These are phyloP conservation scores for Ivindomyrus marchei DNA, from an alignment of 2,113 vertebrate genomes.

Conservation along the genomic window DNA sequence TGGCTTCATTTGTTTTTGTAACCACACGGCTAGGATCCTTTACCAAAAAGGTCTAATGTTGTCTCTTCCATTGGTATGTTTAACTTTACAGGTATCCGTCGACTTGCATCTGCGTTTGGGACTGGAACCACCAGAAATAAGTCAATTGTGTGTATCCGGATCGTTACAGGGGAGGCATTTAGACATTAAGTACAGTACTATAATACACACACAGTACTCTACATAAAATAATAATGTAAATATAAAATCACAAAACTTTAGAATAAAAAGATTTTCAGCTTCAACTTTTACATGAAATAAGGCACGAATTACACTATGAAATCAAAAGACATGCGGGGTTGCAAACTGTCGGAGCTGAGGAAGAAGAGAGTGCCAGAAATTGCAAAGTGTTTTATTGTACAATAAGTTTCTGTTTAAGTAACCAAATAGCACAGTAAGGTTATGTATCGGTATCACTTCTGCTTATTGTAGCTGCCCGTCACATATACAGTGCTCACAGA, in stretches of 20 bases:
- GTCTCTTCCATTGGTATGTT: background rate
- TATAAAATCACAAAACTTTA: too few relatives aligned
- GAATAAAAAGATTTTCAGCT: background rate
- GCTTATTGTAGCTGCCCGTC: background rate
- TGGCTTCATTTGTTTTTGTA: background rate
- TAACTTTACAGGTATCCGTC: background rate
- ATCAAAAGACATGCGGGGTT: background rate
- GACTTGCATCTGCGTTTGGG: too few relatives aligned
- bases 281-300: background rate
- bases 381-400: background rate
- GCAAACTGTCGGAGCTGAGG: background rate
- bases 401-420: background rate
- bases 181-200: background rate
- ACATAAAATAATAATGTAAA: too few relatives aligned
- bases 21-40: background rate
- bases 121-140: background rate
- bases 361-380: background rate
- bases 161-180: background rate
- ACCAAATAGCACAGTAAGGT: too few relatives aligned
- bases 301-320: background rate
- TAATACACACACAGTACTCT: too few relatives aligned
- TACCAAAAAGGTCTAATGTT: background rate
- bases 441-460: background rate
- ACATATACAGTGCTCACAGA: background rate
- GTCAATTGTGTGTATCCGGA: background rate